phyloP scores from a whole-genome alignment of 2,113 vertebrate species.

The Seriola aureovittata region DNA sequence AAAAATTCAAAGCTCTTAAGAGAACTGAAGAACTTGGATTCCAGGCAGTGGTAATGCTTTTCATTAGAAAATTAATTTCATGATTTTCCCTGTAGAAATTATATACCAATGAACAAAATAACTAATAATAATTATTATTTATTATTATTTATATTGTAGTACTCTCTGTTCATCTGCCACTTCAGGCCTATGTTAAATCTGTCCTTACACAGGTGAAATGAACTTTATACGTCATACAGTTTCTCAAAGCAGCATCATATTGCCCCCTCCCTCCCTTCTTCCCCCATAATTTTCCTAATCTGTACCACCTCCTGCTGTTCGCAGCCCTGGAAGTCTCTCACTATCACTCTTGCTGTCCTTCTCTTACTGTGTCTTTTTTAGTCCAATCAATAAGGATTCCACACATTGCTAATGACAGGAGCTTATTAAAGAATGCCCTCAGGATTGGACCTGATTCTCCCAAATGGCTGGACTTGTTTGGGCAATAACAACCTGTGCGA shows the following conservation, averaged over 20 bases:
- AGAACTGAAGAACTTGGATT: conserved; percentile 98
- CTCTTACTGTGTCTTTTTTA: conserved; percentile 31
- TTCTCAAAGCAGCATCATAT: conserved; percentile 38
- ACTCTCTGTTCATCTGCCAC: not conserved
- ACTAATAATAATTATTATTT: too few relatives aligned
- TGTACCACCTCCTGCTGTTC: conserved; percentile 67
- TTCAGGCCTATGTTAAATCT: not conserved
- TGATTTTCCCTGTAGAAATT: not conserved
- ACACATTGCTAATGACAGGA: conserved; percentile 70
- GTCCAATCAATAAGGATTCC: conserved; percentile 77
- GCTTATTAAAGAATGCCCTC: conserved; percentile 76
- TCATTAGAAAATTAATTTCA: not conserved
- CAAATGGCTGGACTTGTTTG: conserved; percentile 55
- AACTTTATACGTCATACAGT: conserved; percentile 54
- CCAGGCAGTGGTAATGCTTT: conserved; percentile 93
- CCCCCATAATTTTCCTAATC: conserved; percentile 59
- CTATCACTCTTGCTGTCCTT: conserved; percentile 18
- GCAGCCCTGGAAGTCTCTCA: conserved; percentile 56
- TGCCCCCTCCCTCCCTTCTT: conserved; percentile 11
- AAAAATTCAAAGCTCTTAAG: conserved; percentile 98
- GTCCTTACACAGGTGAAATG: conserved; percentile 47
- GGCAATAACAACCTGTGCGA: conserved; percentile 71
- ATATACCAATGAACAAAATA: not conserved
- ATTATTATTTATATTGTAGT: not conserved
- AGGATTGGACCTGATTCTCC: conserved; percentile 66